Base-by-base conservation (phyloP, 2,113 vertebrate genomes). In the Phocoena sinus region DNA sequence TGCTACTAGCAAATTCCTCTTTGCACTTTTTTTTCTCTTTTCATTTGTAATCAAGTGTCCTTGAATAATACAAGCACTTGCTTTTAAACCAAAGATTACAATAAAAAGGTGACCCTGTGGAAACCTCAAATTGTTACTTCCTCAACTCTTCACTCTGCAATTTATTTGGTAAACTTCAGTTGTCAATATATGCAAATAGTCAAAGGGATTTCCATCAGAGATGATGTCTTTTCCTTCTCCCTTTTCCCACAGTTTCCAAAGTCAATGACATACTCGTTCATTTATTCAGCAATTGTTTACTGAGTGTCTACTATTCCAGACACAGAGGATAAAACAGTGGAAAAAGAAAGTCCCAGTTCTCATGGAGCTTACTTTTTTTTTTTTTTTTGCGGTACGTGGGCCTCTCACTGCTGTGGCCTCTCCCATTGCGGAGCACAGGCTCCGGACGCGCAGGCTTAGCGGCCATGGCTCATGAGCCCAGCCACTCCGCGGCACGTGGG, bases 391-490 rank as follows among this genome's bases (percentile, higher is more conserved):
- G 44, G 44, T 47, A 10, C 44, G 44, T 10, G 44, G 44, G 44
- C 10, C 44, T 47, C 44, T 47, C 44, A 47, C 44, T 47, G 44
- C 10, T 47, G 44, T 11, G 44, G 44, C 44, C 44, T 44, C 44
- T 44, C 44, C 44, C 2, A 2, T 44, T 44, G 44, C 0, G 44
- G 44, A 44, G 44, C 44, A 44, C 44, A 44, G 44, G 2, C 44
- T 44, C 44, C 44, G 0, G 44, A 44, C 44, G 0, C 8, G 44
- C 44, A 9, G 44, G 44, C 9, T 2, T 0, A 44, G 44, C 2
- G 44, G 44, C 44, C 44, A 44, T 44, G 44, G 44, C 44, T 44
- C 44, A 44, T 1, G 44, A 7, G 44, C 44, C 44, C 44, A 44
- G 44, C 44, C 8, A 0, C 44, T 44, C 44, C 8, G 9, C 9